A percentile compares a stretch with the other conserved stretches of the same genome.
phyloP scores from a whole-genome alignment of 2,888 invertebrate genomes.

The Platycnemis pennipes region DNA sequence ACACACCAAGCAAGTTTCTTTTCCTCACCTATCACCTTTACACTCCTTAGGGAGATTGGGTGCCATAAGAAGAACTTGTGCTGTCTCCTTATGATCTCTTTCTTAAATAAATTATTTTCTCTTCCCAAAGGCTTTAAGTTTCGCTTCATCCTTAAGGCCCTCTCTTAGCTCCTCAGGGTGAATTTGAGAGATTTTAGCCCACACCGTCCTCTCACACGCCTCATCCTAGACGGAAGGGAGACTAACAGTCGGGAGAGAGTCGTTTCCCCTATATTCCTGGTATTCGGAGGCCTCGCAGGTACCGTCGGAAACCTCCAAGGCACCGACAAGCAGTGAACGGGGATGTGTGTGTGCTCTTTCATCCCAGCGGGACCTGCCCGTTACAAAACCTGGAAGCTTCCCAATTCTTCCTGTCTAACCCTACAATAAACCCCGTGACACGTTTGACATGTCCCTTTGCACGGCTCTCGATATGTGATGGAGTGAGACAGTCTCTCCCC shows the following conservation, averaged over 20 bases:
- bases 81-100: not conserved
- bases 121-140: not conserved
- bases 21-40: not conserved
- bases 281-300: not conserved
- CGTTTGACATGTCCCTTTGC: constrained; percentile 2
- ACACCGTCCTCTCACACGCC: not conserved
- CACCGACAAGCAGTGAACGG: not conserved
- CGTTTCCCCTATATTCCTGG: not conserved
- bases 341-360: not conserved
- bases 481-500: not conserved
- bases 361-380: constrained; percentile 12
- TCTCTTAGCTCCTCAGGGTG: not conserved
- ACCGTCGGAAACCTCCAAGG: not conserved
- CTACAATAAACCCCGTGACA: constrained; percentile 35
- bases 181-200: not conserved
- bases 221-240: not conserved
- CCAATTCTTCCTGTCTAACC: constrained; percentile 40
- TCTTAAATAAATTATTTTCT: not conserved
- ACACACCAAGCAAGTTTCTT: not conserved
- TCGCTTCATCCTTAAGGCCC: not conserved
- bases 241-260: not conserved
- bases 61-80: not conserved
- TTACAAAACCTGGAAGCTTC: constrained; percentile 21
- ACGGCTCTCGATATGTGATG: not conserved
- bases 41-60: not conserved